Evolutionary conservation across 2,888 invertebrate species (phyloP).

Genomic region (Platerodrilus igneus): DNA sequence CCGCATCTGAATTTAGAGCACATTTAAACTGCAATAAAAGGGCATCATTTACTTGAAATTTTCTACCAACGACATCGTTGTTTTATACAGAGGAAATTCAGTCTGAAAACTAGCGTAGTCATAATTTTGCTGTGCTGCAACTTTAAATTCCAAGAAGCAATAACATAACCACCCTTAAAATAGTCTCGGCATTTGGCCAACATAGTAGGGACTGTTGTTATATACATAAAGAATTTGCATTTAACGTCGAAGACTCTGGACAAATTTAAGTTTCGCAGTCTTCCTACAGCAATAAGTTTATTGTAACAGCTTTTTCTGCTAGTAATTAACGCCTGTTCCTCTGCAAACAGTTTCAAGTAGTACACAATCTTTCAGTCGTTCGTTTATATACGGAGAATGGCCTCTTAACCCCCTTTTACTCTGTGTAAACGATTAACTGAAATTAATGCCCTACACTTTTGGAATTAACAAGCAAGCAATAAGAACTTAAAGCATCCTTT

Average conservation of each 20-base stretch:
- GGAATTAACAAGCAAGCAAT: constrained; percentile 16
- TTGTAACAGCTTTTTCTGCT: constrained; percentile 2
- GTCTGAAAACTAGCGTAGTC: too few species aligned
- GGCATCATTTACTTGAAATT: too few species aligned
- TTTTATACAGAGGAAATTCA: too few species aligned
- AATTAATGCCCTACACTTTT: constrained; percentile 15
- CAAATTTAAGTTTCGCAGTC: not conserved
- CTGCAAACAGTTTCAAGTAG: too few species aligned
- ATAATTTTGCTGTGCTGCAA: too few species aligned
- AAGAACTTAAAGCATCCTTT: too few species aligned
- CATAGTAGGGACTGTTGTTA: constrained; percentile 11
- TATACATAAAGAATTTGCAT: constrained; percentile 13
- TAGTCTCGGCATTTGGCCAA: constrained; percentile 20
- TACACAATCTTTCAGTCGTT: too few species aligned
- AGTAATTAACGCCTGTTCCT: constrained; percentile 9
- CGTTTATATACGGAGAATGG: constrained; percentile 13
- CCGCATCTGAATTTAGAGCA: too few species aligned
- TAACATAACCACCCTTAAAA: constrained; percentile 17
- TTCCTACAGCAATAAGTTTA: not conserved
- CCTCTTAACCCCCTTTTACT: constrained; percentile 13
- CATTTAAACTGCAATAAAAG: too few species aligned
- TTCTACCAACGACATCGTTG: too few species aligned
- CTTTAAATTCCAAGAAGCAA: constrained; percentile 18
- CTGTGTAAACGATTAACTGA: constrained; percentile 14
- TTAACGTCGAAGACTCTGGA: constrained; percentile 1